These are phyloP conservation scores for Pyrrhosoma nymphula DNA, from an alignment of 2,888 invertebrate genomes.

Conservation along the genomic window DNA sequence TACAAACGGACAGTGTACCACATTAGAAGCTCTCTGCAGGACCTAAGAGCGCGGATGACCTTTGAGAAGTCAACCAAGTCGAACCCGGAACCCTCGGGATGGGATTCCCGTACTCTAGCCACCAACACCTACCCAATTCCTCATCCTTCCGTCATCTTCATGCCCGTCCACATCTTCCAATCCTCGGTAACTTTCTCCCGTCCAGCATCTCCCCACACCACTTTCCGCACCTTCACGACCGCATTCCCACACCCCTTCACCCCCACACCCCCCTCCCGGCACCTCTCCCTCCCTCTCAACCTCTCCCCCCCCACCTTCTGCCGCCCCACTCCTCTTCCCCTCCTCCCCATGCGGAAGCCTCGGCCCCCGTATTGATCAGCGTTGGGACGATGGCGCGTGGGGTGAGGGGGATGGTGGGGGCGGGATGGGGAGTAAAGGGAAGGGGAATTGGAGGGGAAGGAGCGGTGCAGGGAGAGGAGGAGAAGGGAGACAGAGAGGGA, in stretches of 20 bases:
- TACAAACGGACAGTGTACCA: too few species aligned
- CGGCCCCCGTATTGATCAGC: conserved; percentile 66
- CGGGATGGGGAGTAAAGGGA: background rate
- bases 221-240: background rate
- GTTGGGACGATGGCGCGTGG: background rate
- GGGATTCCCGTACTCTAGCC: too few species aligned
- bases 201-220: background rate
- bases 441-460: background rate
- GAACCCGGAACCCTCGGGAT: too few species aligned
- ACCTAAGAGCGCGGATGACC: too few species aligned
- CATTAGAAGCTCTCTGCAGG: too few species aligned
- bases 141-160: background rate
- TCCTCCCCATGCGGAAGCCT: conserved; percentile 45
- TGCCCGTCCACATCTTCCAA: background rate
- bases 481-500: background rate
- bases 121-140: background rate
- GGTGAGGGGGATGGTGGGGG: background rate
- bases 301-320: background rate
- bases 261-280: background rate
- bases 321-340: background rate
- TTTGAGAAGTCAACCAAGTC: too few species aligned
- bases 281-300: too few species aligned
- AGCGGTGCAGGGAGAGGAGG: background rate
- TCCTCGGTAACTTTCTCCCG: background rate
- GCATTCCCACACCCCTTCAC: too few species aligned